Conservation (phyloP, 2,797 vertebrate genomes). For the Cirrhinus mrigala region DNA sequence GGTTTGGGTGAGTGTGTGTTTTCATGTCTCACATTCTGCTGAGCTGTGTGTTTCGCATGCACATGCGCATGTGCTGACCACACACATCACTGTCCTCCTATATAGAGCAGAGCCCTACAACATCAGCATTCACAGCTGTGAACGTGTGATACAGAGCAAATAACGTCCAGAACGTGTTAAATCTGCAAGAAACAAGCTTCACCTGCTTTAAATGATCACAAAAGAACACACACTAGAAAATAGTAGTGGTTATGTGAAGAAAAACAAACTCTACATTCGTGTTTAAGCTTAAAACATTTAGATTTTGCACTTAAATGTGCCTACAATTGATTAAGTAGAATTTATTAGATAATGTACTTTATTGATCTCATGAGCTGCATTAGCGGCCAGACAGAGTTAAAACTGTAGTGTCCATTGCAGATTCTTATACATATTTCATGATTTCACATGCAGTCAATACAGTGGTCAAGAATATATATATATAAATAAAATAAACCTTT, state of each 20-base stretch:
- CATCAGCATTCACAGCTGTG: background rate
- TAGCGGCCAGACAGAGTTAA: too few species aligned
- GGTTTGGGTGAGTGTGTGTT: background rate
- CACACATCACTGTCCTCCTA: constrained; percentile 1
- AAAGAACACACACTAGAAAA: background rate
- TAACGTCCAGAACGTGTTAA: background rate
- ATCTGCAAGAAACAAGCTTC: background rate
- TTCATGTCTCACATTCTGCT: constrained; percentile 29
- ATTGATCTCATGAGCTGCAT: constrained; percentile 16
- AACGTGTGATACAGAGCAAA: background rate
- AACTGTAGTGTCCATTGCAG: background rate
- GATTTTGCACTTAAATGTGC: background rate
- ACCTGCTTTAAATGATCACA: background rate
- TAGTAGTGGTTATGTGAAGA: too few species aligned
- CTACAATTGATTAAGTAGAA: background rate
- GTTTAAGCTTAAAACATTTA: background rate
- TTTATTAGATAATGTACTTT: background rate
- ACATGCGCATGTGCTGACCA: background rate
- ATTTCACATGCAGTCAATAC: background rate
- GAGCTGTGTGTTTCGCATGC: constrained; percentile 5
- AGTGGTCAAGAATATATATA: background rate
- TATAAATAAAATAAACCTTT: background rate
- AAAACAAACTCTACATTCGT: background rate
- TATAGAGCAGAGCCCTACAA: background rate
- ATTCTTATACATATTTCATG: background rate